Base-by-base conservation (phyloP, 2,888 invertebrate species). In the Amphipoea lucens region DNA sequence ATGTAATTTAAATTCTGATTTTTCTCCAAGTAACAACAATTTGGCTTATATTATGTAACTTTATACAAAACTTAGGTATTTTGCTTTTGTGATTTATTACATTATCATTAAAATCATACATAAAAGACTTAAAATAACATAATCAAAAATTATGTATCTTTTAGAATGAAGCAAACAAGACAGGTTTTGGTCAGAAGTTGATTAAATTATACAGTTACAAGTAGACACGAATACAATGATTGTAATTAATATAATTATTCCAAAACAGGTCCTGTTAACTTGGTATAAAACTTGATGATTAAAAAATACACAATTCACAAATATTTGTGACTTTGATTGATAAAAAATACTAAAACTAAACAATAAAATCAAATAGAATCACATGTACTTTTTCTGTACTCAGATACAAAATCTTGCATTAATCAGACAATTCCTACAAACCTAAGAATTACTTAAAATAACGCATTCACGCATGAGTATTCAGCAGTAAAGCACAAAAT, bases 1-100 rank as follows among this genome's bases (percentile, higher is more conserved):
- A 97, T 97, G 97, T 97, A 92, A 96, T 96, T 96, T 97, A 97
- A 97, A 97, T 97, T 97, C 96, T 94, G 96, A 96, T 96, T 96
- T 95, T 96, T 95, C 95, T 96, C 96, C 96, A 94, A 94, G 96
- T 96, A 95, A 96, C 93, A 95, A 96, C 93, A 95, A 96, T 96
- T 96, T 96, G 95, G 95, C 95, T 95, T 95, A 94, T 88, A 94
- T 92, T 93, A 94, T 92, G 93, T 94, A 94, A 94, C 92, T 93
- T 93, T 93, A 92, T 92, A 89, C 89, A 93, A 93, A 94, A 95
- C 92, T 92, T 93, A 94, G 91, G 92, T 90, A 93, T 91, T 92
- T 92, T 89, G 90, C 89, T 90, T 90, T 90, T 93, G 91, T 92
- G 92, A 94, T 94, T 92, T 91, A 90, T 88, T 91, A 92, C 65